Conservation (phyloP, 2,888 invertebrate species). For the Empis livida region DNA sequence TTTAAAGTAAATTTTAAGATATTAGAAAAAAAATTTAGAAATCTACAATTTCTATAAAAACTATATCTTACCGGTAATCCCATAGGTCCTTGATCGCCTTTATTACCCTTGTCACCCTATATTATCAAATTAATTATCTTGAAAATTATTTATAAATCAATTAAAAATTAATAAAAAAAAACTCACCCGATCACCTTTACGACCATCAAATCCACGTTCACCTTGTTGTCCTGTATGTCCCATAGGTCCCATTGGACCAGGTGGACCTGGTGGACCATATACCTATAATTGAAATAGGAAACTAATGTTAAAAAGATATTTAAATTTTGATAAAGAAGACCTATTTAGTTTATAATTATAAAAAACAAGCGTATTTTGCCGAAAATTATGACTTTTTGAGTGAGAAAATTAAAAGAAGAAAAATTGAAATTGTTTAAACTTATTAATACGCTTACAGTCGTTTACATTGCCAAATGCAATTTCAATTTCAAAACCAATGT, state of each 20-base stretch:
- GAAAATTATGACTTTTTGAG: too few species aligned
- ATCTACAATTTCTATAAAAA: neutral
- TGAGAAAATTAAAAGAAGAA: too few species aligned
- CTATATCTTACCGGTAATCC: slow-evolving; percentile 75
- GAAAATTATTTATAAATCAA: neutral
- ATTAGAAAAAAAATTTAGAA: slow-evolving; percentile 6
- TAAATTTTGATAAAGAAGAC: slow-evolving; percentile 3
- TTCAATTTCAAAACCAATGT: too few species aligned
- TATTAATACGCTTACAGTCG: too few species aligned
- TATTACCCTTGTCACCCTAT: slow-evolving; percentile 33
- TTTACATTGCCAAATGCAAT: too few species aligned
- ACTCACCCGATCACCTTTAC: slow-evolving; percentile 68
- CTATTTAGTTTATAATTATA: too few species aligned
- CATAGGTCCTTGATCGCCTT: slow-evolving; percentile 65
- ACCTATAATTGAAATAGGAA: slow-evolving; percentile 29
- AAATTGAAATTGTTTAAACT: too few species aligned
- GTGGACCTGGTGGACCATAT: slow-evolving; percentile 45
- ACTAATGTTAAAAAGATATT: too few species aligned
- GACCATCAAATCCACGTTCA: slow-evolving; percentile 60
- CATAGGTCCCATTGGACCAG: slow-evolving; percentile 59
- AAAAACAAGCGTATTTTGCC: too few species aligned
- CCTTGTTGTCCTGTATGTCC: slow-evolving; percentile 37
- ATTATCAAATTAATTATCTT: neutral
- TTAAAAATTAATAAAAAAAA: slow-evolving; percentile 6
- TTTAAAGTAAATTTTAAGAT: slow-evolving; percentile 5